phyloP scores from a whole-genome alignment of 2,888 invertebrate species.

The Xanthorhoe spadicearia region DNA sequence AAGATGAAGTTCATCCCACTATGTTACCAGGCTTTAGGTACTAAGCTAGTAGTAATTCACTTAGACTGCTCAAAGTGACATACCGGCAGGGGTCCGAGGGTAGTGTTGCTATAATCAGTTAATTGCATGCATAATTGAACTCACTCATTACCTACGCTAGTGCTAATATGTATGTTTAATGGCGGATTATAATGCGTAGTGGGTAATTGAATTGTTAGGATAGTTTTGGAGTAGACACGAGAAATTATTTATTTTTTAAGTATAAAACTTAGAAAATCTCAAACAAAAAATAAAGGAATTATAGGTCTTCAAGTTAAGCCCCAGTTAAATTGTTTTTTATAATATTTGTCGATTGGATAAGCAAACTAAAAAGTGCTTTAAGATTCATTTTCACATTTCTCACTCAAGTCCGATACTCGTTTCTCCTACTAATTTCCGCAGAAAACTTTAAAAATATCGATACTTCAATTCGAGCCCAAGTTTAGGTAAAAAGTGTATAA shows the following conservation, averaged over 20 bases:
- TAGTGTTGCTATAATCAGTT: conserved; percentile 80
- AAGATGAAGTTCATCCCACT: neutral
- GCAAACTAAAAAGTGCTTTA: too few relatives aligned
- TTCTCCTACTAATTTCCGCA: too few relatives aligned
- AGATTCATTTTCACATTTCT: too few relatives aligned
- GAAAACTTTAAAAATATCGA: too few relatives aligned
- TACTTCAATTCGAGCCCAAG: too few relatives aligned
- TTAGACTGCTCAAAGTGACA: conserved; percentile 39
- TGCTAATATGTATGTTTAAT: conserved; percentile 29
- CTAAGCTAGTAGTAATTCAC: conserved; percentile 25
- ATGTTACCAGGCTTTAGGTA: neutral
- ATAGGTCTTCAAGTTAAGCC: too few relatives aligned
- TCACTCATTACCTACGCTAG: conserved; percentile 58
- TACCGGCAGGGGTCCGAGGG: conserved; percentile 40
- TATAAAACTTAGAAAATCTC: too few relatives aligned
- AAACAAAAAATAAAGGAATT: too few relatives aligned
- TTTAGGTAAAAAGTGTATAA: neutral
- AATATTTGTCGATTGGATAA: too few relatives aligned
- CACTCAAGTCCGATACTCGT: too few relatives aligned
- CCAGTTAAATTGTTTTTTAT: too few relatives aligned
- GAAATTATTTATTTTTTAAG: neutral
- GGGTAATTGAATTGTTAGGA: conserved; percentile 1
- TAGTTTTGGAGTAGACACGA: neutral
- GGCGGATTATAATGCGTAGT: conserved; percentile 19
- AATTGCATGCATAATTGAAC: conserved; percentile 83